Evolutionary conservation across 1,140 invertebrate genomes (phyloP), one percentile per base, ranked within the genome.

Genomic region (Callitettix versicolor): DNA sequence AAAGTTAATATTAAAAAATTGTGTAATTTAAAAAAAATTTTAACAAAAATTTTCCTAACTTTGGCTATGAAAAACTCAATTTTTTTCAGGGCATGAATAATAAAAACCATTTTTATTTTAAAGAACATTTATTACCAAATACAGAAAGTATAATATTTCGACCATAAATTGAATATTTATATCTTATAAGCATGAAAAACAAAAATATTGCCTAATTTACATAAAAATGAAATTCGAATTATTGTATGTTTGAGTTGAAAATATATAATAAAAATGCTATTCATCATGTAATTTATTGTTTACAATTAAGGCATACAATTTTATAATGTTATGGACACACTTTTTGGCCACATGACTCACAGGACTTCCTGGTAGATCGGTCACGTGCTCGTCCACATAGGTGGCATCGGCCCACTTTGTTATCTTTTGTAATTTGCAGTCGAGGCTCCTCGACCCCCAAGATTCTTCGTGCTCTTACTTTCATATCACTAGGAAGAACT

Each of bases 401-500:
- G 4, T 3, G 3, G 46, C 46, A 48, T 1, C 46, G 20, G 3
- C 46, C 46, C 15, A 48, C 46, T 15, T 48, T 48, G 46, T 48
- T 12, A 24, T 48, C n/a, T 22, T 3, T 48, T 3, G 46, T n/a
- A 48, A 48, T 2, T 48, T 48, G 9, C 18, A 1, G 20, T 24
- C n/a, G 46, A 21, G 21, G 46, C 22, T 48, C 46, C 22, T 48
- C 46, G 22, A 48, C 22, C 3, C 46, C 15, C 2, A 48, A 22
- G 20, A 48, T 22, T 11, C 22, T 48, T 11, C 20, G 20, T 22
- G 9, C 21, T 48, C 46, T 48, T 1, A 2, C 22, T 24, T 48
- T 48, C 46, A 48, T 48, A 22, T 48, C 46, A 48, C 15, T 48
- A 6, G 46, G 46, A 48, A 48, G 46, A 22, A 2, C 21, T 11